Evolutionary conservation across 2,888 invertebrate species (phyloP).

Genomic region (Gasteruption jaculator): DNA sequence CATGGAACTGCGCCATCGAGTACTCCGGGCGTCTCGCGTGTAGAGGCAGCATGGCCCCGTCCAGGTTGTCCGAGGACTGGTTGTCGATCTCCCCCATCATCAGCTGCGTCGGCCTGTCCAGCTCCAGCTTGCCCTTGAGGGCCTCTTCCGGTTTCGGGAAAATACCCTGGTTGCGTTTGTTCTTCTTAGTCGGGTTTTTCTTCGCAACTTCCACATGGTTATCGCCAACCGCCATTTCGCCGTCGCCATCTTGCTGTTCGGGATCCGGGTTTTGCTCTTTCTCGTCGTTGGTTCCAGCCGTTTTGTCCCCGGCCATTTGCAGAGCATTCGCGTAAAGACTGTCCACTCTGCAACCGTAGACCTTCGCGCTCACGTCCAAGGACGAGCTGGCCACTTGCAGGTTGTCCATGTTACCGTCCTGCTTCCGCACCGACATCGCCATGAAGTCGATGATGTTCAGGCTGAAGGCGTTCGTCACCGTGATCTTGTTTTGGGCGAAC

Average conservation of each 20-base stretch:
- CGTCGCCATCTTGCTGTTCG: constrained; percentile 18
- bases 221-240: constrained; percentile 18
- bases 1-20: too few species aligned
- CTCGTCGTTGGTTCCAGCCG: constrained; percentile 36
- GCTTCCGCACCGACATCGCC: constrained; percentile 68
- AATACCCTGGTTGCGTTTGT: constrained; percentile 24
- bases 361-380: constrained; percentile 83
- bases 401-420: constrained; percentile 67
- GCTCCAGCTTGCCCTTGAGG: constrained; percentile 27
- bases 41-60: constrained; percentile 32
- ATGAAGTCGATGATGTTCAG: constrained; percentile 83
- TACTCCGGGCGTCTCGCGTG: too few species aligned
- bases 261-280: constrained; percentile 16
- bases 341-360: constrained; percentile 84
- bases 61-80: constrained; percentile 37
- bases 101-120: constrained; percentile 23
- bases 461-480: constrained; percentile 83
- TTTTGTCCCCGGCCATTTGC: constrained; percentile 67
- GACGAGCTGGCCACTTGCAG: constrained; percentile 80
- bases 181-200: constrained; percentile 26
- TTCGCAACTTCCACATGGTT: constrained; percentile 32
- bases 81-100: constrained; percentile 31
- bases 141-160: constrained; percentile 26
- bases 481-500: constrained; percentile 63
- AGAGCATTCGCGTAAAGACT: constrained; percentile 76